Percentiles rank a stretch among this genome's conserved stretches.
These are phyloP conservation scores for Holothuria leucospilota DNA, from an alignment of 53 echinoderm and acorn worm species.

Conservation along the genomic window DNA sequence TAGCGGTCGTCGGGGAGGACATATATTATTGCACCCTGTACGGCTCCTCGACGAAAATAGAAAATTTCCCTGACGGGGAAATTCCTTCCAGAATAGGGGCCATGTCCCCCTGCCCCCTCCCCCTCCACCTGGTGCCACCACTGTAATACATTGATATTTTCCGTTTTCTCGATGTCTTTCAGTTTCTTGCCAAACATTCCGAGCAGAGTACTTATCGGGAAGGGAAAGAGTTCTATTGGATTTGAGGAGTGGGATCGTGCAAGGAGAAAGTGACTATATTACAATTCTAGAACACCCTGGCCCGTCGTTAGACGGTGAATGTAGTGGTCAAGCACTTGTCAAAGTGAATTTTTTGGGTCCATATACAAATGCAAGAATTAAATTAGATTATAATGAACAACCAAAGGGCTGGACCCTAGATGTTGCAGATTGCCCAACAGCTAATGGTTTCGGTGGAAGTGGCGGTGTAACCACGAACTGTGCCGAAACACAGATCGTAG, in stretches of 20 bases:
- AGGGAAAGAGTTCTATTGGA: slow-evolving; percentile 65
- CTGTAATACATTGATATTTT: too few species aligned
- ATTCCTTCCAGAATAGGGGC: too few species aligned
- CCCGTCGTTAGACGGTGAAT: slow-evolving; percentile 63
- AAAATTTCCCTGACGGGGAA: too few species aligned
- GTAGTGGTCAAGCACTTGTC: slow-evolving; percentile 84
- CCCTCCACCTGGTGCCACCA: too few species aligned
- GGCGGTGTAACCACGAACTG: slow-evolving; percentile 77
- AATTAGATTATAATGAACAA: slow-evolving; percentile 76
- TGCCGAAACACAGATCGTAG: slow-evolving; percentile 90
- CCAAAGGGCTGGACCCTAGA: slow-evolving; percentile 93
- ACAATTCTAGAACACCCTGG: slow-evolving; percentile 71
- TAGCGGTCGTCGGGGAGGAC: too few species aligned
- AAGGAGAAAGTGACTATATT: slow-evolving; percentile 73
- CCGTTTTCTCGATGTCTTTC: background rate
- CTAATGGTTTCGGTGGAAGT: slow-evolving; percentile 93
- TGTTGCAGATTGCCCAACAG: slow-evolving; percentile 86
- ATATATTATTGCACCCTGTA: too few species aligned
- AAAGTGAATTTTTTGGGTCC: slow-evolving; percentile 88
- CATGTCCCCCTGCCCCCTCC: too few species aligned
- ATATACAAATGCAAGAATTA: slow-evolving; percentile 76
- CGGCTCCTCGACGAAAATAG: too few species aligned
- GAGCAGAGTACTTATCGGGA: slow-evolving; percentile 55
- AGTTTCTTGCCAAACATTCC: slow-evolving; percentile 62
- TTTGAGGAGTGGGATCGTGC: slow-evolving; percentile 78